Evolutionary conservation across 2,113 vertebrate species (phyloP), one percentile per base, ranked within the genome.

Genomic region (Stigmatopora argus): DNA sequence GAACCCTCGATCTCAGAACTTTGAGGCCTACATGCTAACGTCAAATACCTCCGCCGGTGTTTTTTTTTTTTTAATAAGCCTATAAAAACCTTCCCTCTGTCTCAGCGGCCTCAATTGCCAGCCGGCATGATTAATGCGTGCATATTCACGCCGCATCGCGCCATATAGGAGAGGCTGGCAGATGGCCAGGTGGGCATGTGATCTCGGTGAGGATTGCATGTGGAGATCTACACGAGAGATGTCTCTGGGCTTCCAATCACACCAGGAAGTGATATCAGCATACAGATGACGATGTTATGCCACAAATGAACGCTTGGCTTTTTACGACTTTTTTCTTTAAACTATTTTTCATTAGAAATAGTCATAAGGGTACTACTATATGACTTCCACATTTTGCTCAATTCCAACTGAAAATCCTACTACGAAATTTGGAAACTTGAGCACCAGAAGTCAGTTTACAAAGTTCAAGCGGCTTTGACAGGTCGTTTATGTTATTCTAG

Each of bases 61-160:
- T n/a, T n/a, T n/a, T n/a, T n/a, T 81, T 83, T 78, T 88, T 90
- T 91, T 87, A 89, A 62, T 83, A 87, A 78, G 64, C 77, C 78
- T 77, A 90, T 88, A 88, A 90, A 90, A 88, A 75, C 51, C 81
- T 84, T 81, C 78, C 26, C 72, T 85, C 85, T 78, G 86, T 85
- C 78, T 82, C 80, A 31, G 26, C 26, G 45, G 74, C 65, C 74
- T 89, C 73, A 75, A 84, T 81, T 85, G 85, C 84, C 82, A 86
- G 83, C 88, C 75, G 69, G 83, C 66, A 70, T 89, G 89, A 91
- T 90, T 90, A 89, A 90, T 87, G 86, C 71, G 72, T 66, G 69
- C 78, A 77, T 75, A 86, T 86, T 84, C 77, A 63, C 75, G 80
- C 75, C 58, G 78, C 81, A 79, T 73, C 75, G 82, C 78, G 81